phyloP scores from a whole-genome alignment of 2,113 vertebrate genomes.

The Dasyprocta punctata region DNA sequence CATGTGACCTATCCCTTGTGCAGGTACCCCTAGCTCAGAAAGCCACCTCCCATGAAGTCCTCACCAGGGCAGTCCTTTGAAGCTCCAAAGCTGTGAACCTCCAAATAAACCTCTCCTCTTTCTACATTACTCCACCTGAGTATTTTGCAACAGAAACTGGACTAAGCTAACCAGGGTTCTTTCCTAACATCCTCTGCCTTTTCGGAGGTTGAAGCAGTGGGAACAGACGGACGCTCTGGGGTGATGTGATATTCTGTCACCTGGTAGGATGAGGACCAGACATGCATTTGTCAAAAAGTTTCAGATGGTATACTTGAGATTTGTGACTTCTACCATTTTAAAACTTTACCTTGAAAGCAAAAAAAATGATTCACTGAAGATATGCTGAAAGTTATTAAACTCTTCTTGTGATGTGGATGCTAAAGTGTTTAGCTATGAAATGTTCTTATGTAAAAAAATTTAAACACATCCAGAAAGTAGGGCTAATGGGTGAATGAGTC shows the following conservation, averaged over 20 bases:
- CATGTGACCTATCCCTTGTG: neutral
- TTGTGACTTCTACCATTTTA: neutral
- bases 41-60: neutral
- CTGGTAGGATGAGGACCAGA: no score
- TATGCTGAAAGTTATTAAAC: neutral
- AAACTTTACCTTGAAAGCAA: neutral
- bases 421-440: neutral
- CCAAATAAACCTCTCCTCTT: neutral
- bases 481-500: neutral
- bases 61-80: neutral
- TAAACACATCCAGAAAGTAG: neutral
- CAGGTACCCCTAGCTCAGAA: neutral
- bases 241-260: neutral
- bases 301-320: neutral
- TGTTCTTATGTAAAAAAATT: neutral
- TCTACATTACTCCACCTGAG: neutral
- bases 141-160: neutral
- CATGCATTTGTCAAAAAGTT: neutral
- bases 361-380: neutral
- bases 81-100: neutral
- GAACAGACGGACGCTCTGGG: neutral
- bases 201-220: neutral
- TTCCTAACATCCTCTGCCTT: neutral
- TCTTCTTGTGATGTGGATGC: neutral
- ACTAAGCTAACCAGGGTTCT: neutral